These are phyloP conservation scores for Leptothorax acervorum DNA, from an alignment of 2,888 invertebrate genomes.

Conservation along the genomic window DNA sequence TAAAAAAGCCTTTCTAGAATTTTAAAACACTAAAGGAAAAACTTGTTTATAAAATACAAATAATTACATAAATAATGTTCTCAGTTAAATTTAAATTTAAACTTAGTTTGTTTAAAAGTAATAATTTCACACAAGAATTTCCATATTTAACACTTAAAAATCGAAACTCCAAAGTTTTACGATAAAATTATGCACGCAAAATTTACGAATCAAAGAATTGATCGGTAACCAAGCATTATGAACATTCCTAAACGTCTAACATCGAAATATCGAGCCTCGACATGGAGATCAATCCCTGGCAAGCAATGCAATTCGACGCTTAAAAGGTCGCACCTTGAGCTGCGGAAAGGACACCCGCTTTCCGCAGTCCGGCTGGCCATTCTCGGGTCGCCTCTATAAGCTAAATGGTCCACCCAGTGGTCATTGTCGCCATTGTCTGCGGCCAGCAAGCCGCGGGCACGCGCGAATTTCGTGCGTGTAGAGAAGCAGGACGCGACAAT, in stretches of 20 bases:
- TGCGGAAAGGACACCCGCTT: constrained; percentile 41
- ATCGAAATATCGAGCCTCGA: not conserved
- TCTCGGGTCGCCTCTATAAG: constrained; percentile 59
- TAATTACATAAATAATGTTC: not conserved
- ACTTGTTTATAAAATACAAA: not conserved
- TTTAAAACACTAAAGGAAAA: not conserved
- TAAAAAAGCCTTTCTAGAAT: not conserved
- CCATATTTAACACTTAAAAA: not conserved
- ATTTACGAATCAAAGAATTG: not conserved
- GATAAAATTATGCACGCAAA: not conserved
- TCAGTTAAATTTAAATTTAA: not conserved
- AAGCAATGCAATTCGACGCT: constrained; percentile 31
- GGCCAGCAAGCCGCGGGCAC: constrained; percentile 73
- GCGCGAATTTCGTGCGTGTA: constrained; percentile 64
- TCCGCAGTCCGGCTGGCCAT: constrained; percentile 56
- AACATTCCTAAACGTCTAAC: not conserved
- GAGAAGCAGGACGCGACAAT: constrained; percentile 69
- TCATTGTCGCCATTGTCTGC: constrained; percentile 78
- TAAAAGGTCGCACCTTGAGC: constrained; percentile 44
- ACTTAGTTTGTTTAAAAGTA: not conserved
- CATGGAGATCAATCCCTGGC: not conserved
- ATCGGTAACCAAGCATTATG: not conserved
- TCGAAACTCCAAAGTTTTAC: not conserved
- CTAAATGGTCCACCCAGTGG: constrained; percentile 78
- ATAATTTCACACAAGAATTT: not conserved